Percentiles rank a stretch among this genome's conserved stretches.
Evolutionary conservation across 2,797 vertebrate genomes (phyloP).

Genomic region (Austrolebias charrua): DNA sequence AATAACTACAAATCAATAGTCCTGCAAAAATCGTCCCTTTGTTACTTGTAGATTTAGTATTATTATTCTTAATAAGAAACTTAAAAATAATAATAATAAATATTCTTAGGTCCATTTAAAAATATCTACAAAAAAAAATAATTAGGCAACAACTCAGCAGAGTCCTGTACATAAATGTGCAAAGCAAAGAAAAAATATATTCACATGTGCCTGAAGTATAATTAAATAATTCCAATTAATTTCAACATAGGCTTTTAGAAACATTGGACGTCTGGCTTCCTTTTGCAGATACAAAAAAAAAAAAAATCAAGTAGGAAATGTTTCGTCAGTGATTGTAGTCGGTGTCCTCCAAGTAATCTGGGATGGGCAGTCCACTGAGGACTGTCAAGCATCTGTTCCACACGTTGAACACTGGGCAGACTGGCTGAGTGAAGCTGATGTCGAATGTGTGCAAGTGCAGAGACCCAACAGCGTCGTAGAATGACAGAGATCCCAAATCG

Average conservation of each 20-base stretch:
- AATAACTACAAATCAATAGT: slow-evolving; percentile 1
- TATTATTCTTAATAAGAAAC: slow-evolving; percentile 24
- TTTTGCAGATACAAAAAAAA: slow-evolving; percentile 14
- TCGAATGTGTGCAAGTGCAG: slow-evolving; percentile 95
- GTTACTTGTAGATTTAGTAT: slow-evolving; percentile 10
- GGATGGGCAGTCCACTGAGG: slow-evolving; percentile 96
- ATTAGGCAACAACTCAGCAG: slow-evolving; percentile 45
- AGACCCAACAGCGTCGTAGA: slow-evolving; percentile 95
- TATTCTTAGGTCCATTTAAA: slow-evolving; percentile 23
- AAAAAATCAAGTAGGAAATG: background rate
- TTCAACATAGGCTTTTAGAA: slow-evolving; percentile 60
- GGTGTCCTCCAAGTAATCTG: slow-evolving; percentile 91
- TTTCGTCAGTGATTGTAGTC: slow-evolving; percentile 83
- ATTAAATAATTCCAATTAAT: slow-evolving; percentile 74
- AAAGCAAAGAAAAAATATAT: slow-evolving; percentile 74
- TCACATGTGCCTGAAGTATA: slow-evolving; percentile 56
- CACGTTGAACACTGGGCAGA: slow-evolving; percentile 96
- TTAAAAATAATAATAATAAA: slow-evolving; percentile 20
- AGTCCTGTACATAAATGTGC: slow-evolving; percentile 77
- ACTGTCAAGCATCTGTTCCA: slow-evolving; percentile 98
- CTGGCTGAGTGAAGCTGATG: slow-evolving; percentile 90
- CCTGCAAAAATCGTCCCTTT: slow-evolving; percentile 2
- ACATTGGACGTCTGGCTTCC: slow-evolving; percentile 7
- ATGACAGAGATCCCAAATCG: slow-evolving; percentile 92
- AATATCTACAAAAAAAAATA: slow-evolving; percentile 34